Percentiles rank a stretch among this genome's conserved stretches.
phyloP scores from a whole-genome alignment of 2,888 invertebrate genomes.

The Didymodactylos carnosus region DNA sequence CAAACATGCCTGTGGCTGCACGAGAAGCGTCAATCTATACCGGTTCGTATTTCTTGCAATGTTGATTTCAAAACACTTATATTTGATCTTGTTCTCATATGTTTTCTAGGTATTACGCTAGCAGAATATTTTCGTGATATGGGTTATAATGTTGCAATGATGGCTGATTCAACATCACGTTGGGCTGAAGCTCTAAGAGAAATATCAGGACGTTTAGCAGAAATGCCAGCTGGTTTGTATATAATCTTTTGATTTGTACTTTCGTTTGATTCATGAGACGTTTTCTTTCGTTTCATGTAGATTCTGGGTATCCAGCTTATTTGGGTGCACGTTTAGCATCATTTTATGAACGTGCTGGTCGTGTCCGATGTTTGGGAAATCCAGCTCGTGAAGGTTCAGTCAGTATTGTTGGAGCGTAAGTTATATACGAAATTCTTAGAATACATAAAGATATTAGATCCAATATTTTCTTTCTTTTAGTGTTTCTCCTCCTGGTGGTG shows the following conservation, averaged over 20 bases:
- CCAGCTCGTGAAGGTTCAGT: conserved; percentile 85
- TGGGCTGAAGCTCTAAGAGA: conserved; percentile 99
- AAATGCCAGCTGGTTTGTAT: conserved; percentile 67
- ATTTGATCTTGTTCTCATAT: too few relatives aligned
- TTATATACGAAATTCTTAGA: too few relatives aligned
- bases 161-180: conserved; percentile 99
- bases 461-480: neutral
- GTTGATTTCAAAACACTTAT: too few relatives aligned
- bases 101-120: conserved; percentile 47
- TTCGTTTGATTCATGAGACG: neutral
- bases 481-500: conserved; percentile 97
- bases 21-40: conserved; percentile 99
- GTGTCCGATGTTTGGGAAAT: conserved; percentile 86
- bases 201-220: conserved; percentile 94
- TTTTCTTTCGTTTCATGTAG: too few relatives aligned
- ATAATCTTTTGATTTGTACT: neutral
- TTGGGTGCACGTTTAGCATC: conserved; percentile 89
- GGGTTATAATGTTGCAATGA: conserved; percentile 99
- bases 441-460: too few relatives aligned
- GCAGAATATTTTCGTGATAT: conserved; percentile 90
- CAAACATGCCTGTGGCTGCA: conserved; percentile 99
- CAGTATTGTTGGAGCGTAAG: conserved; percentile 77
- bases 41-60: conserved; percentile 36
- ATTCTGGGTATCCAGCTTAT: conserved; percentile 89
- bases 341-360: conserved; percentile 96